Evolutionary conservation across 2,797 vertebrate genomes (phyloP).

Genomic region (Sarcophilus harrisii): DNA sequence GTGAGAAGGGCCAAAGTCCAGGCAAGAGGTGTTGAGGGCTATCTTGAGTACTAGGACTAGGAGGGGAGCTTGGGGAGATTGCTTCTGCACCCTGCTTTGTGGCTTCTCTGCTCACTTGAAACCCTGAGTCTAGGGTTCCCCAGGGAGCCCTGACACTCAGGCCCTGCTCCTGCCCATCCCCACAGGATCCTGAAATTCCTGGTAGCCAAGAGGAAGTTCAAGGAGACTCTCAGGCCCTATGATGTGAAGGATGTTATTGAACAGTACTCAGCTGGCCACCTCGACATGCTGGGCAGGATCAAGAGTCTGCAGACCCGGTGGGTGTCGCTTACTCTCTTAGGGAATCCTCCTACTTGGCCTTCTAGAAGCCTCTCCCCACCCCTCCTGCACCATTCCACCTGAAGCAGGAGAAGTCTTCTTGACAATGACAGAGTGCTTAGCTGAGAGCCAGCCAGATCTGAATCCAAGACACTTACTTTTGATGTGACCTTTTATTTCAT

Average conservation of each 20-base stretch:
- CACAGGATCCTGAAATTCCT: constrained; percentile 97
- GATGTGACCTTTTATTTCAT: not conserved
- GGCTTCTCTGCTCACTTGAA: not conserved
- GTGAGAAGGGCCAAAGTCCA: not conserved
- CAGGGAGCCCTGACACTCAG: constrained; percentile 17
- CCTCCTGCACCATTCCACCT: not conserved
- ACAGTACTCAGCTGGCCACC: constrained; percentile 97
- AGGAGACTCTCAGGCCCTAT: constrained; percentile 96
- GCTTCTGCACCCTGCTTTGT: not conserved
- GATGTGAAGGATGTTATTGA: constrained; percentile 99
- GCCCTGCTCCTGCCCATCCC: rapidly evolving
- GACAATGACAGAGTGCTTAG: not conserved
- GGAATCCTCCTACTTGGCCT: not conserved
- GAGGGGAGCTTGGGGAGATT: not conserved
- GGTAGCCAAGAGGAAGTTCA: constrained; percentile 99
- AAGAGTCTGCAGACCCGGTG: constrained; percentile 97
- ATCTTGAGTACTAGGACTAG: not conserved
- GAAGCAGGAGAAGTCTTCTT: not conserved
- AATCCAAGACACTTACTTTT: not conserved
- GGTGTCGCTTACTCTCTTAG: not conserved
- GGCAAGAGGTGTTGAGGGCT: not conserved
- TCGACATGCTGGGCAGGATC: constrained; percentile 98
- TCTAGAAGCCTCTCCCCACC: not conserved
- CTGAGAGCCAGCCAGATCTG: not conserved
- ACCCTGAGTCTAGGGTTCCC: not conserved